Base-by-base conservation (phyloP, 2,888 invertebrate genomes). In the Drosophila lutescens region DNA sequence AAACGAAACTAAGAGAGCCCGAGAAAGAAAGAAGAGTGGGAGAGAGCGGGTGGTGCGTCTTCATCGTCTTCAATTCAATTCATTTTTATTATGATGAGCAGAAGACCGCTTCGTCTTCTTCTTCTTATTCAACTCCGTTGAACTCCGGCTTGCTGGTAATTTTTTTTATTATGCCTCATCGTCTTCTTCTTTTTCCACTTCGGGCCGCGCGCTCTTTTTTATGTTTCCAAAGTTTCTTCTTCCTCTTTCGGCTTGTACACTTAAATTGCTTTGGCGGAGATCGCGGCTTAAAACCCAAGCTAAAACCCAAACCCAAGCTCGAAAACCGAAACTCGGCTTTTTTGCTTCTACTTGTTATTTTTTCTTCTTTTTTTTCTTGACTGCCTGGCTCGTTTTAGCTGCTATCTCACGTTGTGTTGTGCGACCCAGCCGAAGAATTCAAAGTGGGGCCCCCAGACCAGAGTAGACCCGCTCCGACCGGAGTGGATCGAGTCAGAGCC, bases 31-130 rank as follows among this genome's bases (percentile, higher is more conserved):
- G 38, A 49, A 43, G 63, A 63, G 50, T 47, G 67, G 51, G 23
- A 51, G 51, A 44, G 51, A 44, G 17, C 62, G 30, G 15, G 41
- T 44, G 20, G 61, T 59, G 38, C 63, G 44, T 43, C 43, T 20
- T n/a, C n/a, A n/a, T 38, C 38, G 43, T 32, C 50, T 40, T 79
- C 71, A 77, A 87, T 83, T 88, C 86, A 83, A 83, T 86, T 84
- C 88, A 79, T 79, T 84, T 84, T 88, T 84, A 88, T 84, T 88
- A 84, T 84, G 88, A 84, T 84, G 84, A 86, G 87, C 79, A 74
- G 78, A 76, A 75, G 78, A 77, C 70, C 74, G 68, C 59, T 65
- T 46, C 55, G n/a, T 63, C 50, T 36, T 53, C 49, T 54, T 62
- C 15, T 9, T 15, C 20, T 32, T 23, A 23, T 23, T 17, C 13